Base-by-base conservation (phyloP, 1,140 invertebrate species). In the Drosophila melanica region DNA sequence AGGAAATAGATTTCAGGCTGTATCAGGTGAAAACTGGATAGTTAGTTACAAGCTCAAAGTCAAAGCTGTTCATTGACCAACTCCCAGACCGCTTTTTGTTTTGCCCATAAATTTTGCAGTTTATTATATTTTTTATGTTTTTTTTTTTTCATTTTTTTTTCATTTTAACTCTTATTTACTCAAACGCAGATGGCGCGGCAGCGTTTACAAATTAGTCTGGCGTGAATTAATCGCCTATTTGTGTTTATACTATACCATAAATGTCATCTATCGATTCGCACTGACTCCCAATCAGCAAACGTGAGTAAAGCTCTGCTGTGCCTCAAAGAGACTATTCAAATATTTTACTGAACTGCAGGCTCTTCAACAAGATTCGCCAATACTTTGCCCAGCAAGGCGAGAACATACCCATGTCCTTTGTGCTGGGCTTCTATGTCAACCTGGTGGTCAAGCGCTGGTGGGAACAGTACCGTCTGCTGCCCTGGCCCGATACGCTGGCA, bases 131-230 rank as follows among this genome's bases (percentile, higher is more conserved):
- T 55, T 47, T 37, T 39, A 12, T 42, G 11, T 35, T 39, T 68
- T 51, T 14, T 10, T 50, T 47, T 37, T 75, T 58, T 41, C 41
- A 39, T n/a, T 23, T 41, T 54, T 23, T 55, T 41, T 45, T 62
- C 55, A 30, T 33, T 9, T 54, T 67, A 63, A 18, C 27, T 30
- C 18, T 53, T 35, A 2, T 14, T 30, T 4, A 8, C 47, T 8
- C 47, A 50, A 23, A 23, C 50, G 44, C 62, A 97, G 97, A 95
- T 99, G 98, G 98, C 94, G 96, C 91, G 98, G 98, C 75, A 99
- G 98, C 90, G 97, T 99, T n/a, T 99, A 99, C 94, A 99, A 99
- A 94, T 93, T 99, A 87, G 95, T 99, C 50, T 99, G 97, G 96
- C 94, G 97, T 75, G 98, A 99, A 93, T 94, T 98, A 68, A 92